Evolutionary conservation across 2,113 vertebrate genomes (phyloP).

Genomic region (Caloenas nicobarica): DNA sequence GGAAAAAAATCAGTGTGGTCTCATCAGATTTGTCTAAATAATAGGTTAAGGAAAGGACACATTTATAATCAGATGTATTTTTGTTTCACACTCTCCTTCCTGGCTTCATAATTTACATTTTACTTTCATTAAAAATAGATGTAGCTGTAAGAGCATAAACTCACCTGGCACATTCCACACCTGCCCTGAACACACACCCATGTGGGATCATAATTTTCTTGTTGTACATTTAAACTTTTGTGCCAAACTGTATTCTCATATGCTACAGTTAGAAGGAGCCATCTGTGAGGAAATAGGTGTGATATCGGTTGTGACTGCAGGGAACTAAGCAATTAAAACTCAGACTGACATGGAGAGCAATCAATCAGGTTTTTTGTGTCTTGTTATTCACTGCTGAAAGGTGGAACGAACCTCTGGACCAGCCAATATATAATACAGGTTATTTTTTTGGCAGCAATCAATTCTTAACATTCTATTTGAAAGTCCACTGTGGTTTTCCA

Average conservation of each 20-base stretch:
- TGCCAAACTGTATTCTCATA: neutral
- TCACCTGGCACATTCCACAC: neutral
- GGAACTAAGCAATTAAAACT: neutral
- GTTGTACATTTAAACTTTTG: neutral
- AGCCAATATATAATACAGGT: neutral
- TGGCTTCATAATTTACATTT: conserved; percentile 15
- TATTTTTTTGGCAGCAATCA: neutral
- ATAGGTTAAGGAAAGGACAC: neutral
- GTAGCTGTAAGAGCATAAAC: neutral
- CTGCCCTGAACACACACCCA: neutral
- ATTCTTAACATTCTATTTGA: neutral
- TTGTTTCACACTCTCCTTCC: neutral
- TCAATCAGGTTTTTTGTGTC: neutral
- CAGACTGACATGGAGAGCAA: fast-evolving
- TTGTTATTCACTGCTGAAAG: neutral
- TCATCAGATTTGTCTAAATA: neutral
- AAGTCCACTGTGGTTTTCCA: neutral
- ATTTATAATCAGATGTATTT: conserved; percentile 7
- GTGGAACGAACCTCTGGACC: neutral
- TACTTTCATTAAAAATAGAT: neutral
- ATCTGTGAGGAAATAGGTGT: neutral
- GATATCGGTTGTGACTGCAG: neutral
- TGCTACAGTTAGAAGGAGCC: too few species aligned
- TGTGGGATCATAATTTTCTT: neutral
- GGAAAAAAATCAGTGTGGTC: neutral